Conservation (phyloP, 2,888 invertebrate species). For the Microchrysa polita region DNA sequence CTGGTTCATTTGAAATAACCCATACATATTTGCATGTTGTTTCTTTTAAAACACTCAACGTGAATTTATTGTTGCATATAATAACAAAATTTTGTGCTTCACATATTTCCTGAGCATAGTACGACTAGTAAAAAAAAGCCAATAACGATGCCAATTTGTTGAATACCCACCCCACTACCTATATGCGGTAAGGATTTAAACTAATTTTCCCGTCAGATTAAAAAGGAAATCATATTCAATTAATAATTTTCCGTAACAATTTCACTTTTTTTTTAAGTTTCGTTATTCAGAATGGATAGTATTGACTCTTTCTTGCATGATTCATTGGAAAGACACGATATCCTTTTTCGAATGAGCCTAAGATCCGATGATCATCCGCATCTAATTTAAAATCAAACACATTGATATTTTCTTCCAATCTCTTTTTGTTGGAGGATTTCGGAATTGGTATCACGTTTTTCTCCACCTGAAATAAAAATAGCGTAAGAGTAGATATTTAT, state of each 20-base stretch:
- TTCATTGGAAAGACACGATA: slow-evolving; percentile 56
- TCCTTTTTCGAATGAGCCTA: slow-evolving; percentile 66
- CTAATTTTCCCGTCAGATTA: too few species aligned
- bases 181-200: too few species aligned
- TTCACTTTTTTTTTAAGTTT: not conserved
- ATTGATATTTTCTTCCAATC: slow-evolving; percentile 68
- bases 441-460: slow-evolving; percentile 68
- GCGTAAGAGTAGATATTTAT: not conserved
- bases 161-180: too few species aligned
- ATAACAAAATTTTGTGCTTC: too few species aligned
- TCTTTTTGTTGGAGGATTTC: slow-evolving; percentile 67
- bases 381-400: slow-evolving; percentile 69
- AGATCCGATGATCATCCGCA: slow-evolving; percentile 65
- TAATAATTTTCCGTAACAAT: not conserved
- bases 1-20: too few species aligned
- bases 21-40: too few species aligned
- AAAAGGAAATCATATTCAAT: not conserved
- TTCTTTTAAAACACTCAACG: too few species aligned
- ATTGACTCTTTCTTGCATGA: slow-evolving; percentile 58
- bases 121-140: too few species aligned
- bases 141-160: too few species aligned
- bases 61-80: too few species aligned
- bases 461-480: slow-evolving; percentile 65
- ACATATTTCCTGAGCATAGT: too few species aligned
- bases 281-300: slow-evolving; percentile 58